Base-by-base conservation (phyloP, 1,140 invertebrate species). In the Camponotus floridanus region DNA sequence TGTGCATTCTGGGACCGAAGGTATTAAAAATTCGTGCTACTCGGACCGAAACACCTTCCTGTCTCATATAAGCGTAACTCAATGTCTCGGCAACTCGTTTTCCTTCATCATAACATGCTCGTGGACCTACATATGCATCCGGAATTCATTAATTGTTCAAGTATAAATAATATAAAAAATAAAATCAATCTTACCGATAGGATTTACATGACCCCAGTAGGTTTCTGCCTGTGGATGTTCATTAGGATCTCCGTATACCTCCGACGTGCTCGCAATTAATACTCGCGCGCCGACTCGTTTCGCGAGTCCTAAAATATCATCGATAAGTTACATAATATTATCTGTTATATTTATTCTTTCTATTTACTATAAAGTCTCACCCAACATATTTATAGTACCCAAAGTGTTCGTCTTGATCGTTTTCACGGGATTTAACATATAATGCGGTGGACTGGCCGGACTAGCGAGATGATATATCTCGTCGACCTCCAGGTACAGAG, bases 391-490 rank as follows among this genome's bases (percentile, higher is more conserved):
- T 87, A 99, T 99, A n/a, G 99, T 99, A 55, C 99, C 99, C 88
- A 99, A 96, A 21, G 99, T 99, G 94, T 99, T 99, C 2, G 99
- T 99, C 95, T 99, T 99, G 80, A 99, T 99, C 26, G 99, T 99
- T 95, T 99, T 99, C 0, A 99, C 99, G 51, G 99, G 99, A 96
- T 99, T 99, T 91, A 98, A 97, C 99, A 99, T 99, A 93, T 99
- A 99, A 95, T 99, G 99, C 2, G 99, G 99, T 64, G 99, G 99
- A 91, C 98, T 99, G 4, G 99, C 99, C 42, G 99, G 99, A 92
- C 98, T 99, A 2, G 99, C 99, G 88, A 99, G 96, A 95, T 99
- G 99, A 95, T 99, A 99, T 93, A 99, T 99, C 96, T 99, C 98
- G 95, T 99, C 99, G 26, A 99, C 98, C 96, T 99, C 99, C 86